These are phyloP conservation scores for Microcebus jonahi DNA, from an alignment of 2,113 vertebrate genomes.

Conservation along the genomic window DNA sequence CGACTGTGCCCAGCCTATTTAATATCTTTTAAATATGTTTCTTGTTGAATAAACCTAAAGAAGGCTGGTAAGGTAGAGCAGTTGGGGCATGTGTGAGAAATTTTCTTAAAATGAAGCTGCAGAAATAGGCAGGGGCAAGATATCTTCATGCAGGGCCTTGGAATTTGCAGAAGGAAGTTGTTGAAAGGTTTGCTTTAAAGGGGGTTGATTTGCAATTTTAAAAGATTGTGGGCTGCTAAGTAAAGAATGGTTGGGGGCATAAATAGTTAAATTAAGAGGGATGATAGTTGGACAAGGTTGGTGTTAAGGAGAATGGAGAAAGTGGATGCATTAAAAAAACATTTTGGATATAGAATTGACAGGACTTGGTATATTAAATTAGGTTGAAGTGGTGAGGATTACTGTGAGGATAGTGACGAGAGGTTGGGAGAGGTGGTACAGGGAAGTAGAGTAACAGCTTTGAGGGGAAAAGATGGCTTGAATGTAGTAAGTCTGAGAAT, in stretches of 20 bases:
- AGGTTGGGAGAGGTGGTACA: neutral
- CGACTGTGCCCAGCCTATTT: neutral
- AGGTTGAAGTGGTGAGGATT: too few relatives aligned
- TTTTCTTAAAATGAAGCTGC: neutral
- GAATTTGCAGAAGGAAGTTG: neutral
- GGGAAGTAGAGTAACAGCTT: neutral
- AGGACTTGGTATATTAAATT: too few relatives aligned
- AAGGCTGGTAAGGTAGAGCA: neutral
- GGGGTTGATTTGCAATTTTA: constrained; percentile 11
- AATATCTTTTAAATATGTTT: neutral
- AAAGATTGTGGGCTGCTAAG: neutral
- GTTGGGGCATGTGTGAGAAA: neutral
- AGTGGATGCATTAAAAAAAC: neutral
- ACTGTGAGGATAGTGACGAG: too few relatives aligned
- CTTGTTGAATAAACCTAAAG: neutral
- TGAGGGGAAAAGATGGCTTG: neutral
- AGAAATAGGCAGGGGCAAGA: neutral
- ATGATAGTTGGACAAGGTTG: neutral
- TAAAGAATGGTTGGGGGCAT: neutral
- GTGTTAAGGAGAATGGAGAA: neutral
- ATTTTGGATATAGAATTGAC: neutral
- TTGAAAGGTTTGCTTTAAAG: neutral
- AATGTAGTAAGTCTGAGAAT: neutral
- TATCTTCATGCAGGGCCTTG: neutral
- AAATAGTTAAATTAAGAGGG: neutral